These are phyloP conservation scores for Paracyclopina nana DNA, from an alignment of 1,140 invertebrate genomes.

Conservation along the genomic window DNA sequence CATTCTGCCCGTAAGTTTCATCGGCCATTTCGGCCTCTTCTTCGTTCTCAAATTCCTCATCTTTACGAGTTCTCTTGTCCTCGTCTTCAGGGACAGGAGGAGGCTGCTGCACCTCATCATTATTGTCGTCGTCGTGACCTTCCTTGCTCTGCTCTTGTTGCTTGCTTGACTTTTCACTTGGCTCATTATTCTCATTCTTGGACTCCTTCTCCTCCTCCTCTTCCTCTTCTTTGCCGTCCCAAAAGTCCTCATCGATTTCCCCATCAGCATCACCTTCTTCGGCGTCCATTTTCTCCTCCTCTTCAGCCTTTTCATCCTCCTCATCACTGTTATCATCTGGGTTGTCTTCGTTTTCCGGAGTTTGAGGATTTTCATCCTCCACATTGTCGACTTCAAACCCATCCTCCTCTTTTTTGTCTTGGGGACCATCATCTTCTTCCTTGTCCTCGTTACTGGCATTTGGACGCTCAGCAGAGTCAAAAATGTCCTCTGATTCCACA, in stretches of 20 bases:
- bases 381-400: conserved; percentile 88
- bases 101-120: conserved; percentile 16
- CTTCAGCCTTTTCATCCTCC: conserved; percentile 25
- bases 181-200: conserved; percentile 19
- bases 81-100: conserved; percentile 17
- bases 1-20: conserved; percentile 10
- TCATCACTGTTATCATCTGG: conserved; percentile 26
- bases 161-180: conserved; percentile 13
- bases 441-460: conserved; percentile 47
- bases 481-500: conserved; percentile 81
- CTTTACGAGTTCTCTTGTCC: not conserved
- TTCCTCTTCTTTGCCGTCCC: conserved; percentile 18
- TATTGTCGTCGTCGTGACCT: conserved; percentile 18
- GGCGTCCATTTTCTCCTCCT: conserved; percentile 16
- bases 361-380: conserved; percentile 39
- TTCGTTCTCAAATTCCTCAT: conserved; percentile 15
- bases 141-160: conserved; percentile 15
- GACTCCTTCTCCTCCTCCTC: conserved; percentile 20
- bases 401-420: conserved; percentile 55
- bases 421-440: conserved; percentile 48
- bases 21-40: conserved; percentile 18
- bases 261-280: conserved; percentile 17
- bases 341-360: conserved; percentile 36
- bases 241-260: conserved; percentile 23
- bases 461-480: conserved; percentile 58